Conservation (phyloP, 2,113 vertebrate genomes). For the Macroglossus sobrinus region DNA sequence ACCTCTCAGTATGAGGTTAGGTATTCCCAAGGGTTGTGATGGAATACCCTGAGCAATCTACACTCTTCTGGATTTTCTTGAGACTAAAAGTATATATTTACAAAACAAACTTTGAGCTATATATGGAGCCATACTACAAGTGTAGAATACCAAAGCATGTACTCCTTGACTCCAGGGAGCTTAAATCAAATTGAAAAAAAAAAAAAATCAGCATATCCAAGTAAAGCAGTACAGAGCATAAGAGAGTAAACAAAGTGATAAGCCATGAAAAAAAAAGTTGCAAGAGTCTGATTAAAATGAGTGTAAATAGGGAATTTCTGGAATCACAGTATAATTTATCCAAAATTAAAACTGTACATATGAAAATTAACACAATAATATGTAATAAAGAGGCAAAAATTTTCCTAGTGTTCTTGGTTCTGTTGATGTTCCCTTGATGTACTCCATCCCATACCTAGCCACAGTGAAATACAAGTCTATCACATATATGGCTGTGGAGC, state of each 20-base stretch:
- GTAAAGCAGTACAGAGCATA: background rate
- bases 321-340: background rate
- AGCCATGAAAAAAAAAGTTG: background rate
- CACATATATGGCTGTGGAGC: background rate
- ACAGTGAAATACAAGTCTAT: background rate
- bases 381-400: background rate
- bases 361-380: background rate
- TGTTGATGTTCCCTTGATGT: background rate
- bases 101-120: background rate
- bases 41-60: background rate
- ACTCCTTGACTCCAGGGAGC: background rate
- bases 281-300: background rate
- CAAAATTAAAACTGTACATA: background rate
- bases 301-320: background rate
- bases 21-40: background rate
- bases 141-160: background rate
- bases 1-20: background rate
- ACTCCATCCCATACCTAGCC: background rate
- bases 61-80: background rate
- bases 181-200: slow-evolving; percentile 21
- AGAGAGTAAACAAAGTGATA: background rate
- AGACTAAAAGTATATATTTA: background rate
- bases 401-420: background rate
- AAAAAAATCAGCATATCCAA: background rate
- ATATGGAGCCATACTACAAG: background rate